Evolutionary conservation across 2,888 invertebrate genomes (phyloP).

Genomic region (Cyrtodaria siliqua): DNA sequence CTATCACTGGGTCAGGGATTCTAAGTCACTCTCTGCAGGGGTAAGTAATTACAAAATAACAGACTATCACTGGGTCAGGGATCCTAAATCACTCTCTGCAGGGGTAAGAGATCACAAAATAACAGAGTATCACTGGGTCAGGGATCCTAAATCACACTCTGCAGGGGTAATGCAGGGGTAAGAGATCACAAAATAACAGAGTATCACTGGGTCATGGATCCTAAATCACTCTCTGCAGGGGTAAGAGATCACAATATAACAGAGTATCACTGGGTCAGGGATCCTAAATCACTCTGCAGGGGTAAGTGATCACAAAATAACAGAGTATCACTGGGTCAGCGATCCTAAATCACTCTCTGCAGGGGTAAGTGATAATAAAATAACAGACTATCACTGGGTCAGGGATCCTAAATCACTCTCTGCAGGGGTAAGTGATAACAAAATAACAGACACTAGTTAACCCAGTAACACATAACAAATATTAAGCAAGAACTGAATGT

Average conservation of each 20-base stretch:
- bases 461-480: no score
- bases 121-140: constrained; percentile 93
- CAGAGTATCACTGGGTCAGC: constrained; percentile 93
- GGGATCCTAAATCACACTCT: constrained; percentile 91
- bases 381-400: constrained; percentile 94
- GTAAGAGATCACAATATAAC: constrained; percentile 91
- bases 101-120: constrained; percentile 93
- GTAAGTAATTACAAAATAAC: constrained; percentile 91
- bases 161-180: constrained; percentile 92
- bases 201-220: constrained; percentile 93
- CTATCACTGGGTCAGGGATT: constrained; percentile 93
- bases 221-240: constrained; percentile 92
- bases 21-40: constrained; percentile 92
- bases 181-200: constrained; percentile 92
- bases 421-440: constrained; percentile 91
- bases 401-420: constrained; percentile 91
- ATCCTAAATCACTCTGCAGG: constrained; percentile 92
- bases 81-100: constrained; percentile 91
- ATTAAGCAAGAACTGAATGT: no score
- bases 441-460: constrained; percentile 93
- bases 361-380: constrained; percentile 91
- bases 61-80: constrained; percentile 93
- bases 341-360: constrained; percentile 92
- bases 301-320: constrained; percentile 92
- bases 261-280: constrained; percentile 93